phyloP scores from a whole-genome alignment of 2,888 invertebrate species.

The Acanthosepion pharaonis region DNA sequence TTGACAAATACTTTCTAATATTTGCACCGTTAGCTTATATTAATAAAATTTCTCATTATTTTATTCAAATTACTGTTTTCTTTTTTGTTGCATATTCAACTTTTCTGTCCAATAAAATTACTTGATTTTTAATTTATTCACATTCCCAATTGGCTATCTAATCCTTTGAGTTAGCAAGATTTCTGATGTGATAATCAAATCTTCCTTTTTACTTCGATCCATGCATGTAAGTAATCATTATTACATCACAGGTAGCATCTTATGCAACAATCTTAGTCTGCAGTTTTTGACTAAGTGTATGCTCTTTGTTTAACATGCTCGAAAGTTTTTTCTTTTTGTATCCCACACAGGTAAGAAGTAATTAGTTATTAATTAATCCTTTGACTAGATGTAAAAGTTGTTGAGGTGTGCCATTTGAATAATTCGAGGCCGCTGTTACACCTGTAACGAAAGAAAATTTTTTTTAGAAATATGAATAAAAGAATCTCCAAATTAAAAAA shows the following conservation, averaged over 20 bases:
- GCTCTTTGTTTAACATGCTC: neutral
- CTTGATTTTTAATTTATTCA: neutral
- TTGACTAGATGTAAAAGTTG: neutral
- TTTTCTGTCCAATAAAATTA: neutral
- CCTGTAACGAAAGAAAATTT: neutral
- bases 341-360: neutral
- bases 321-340: neutral
- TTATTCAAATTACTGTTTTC: neutral
- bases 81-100: neutral
- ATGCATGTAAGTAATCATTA: neutral
- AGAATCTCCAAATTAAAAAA: neutral
- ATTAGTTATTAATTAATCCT: neutral
- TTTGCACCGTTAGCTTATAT: neutral
- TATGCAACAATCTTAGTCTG: neutral
- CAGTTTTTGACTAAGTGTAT: neutral
- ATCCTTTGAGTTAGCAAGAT: neutral
- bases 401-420: slow-evolving; percentile 4
- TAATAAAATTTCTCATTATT: neutral
- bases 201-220: neutral
- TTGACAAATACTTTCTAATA: neutral
- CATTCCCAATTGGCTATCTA: neutral
- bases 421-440: neutral
- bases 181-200: neutral
- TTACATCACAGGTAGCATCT: neutral
- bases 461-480: neutral